phyloP scores from a whole-genome alignment of 2,113 vertebrate genomes.

The Bos javanicus region DNA sequence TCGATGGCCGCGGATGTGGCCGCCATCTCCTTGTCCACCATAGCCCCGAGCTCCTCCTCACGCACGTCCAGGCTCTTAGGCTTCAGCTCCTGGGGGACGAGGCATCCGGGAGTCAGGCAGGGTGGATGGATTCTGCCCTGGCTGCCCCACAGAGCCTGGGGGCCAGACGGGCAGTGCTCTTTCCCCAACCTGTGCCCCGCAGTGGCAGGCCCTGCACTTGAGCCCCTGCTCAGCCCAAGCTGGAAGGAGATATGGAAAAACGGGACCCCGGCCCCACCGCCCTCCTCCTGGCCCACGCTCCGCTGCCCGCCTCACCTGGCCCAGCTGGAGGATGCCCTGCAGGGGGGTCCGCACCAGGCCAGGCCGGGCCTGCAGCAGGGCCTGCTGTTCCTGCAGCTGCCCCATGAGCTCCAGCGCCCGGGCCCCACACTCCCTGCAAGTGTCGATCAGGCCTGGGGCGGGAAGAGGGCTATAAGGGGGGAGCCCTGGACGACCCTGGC shows the following conservation, averaged over 20 bases:
- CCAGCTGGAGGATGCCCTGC: conserved; percentile 87
- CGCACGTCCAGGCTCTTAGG: conserved; percentile 93
- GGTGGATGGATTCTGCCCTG: rapidly evolving
- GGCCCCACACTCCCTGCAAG: conserved; percentile 89
- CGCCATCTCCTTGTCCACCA: conserved; percentile 99
- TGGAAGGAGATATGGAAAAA: rapidly evolving
- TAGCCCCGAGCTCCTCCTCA: conserved; percentile 94
- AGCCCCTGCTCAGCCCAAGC: not conserved
- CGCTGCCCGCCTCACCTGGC: conserved; percentile 81
- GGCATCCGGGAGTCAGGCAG: not conserved
- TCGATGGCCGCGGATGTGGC: conserved; percentile 94
- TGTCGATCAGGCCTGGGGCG: conserved; percentile 85
- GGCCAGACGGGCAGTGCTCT: too few relatives aligned
- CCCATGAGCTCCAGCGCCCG: conserved; percentile 84
- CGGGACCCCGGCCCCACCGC: rapidly evolving
- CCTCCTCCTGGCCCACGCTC: rapidly evolving
- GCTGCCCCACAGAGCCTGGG: not conserved
- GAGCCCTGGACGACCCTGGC: rapidly evolving
- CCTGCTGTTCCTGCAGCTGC: conserved; percentile 86
- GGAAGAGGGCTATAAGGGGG: not conserved
- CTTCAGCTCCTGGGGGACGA: conserved; percentile 86
- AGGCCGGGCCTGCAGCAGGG: conserved; percentile 82
- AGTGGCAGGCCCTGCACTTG: rapidly evolving
- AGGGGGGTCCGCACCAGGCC: conserved; percentile 76
- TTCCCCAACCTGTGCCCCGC: rapidly evolving